phyloP scores from a whole-genome alignment of 2,797 vertebrate genomes.

The Thripadectes ignobilis region DNA sequence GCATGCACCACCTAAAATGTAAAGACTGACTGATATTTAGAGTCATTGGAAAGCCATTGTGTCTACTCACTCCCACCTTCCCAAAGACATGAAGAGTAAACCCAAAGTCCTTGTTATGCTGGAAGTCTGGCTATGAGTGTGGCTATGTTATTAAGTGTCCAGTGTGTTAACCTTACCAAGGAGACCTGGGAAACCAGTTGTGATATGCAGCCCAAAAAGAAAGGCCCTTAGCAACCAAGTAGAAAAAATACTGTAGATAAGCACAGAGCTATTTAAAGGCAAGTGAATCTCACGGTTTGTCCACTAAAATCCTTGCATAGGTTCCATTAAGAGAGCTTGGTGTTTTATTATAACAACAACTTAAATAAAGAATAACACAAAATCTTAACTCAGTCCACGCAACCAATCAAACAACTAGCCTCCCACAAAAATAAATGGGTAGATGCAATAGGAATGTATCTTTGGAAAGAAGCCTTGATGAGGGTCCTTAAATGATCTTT shows the following conservation, averaged over 20 bases:
- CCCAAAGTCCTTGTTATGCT: neutral
- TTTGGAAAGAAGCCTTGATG: neutral
- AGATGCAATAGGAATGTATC: neutral
- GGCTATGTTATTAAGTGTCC: neutral
- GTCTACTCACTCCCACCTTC: neutral
- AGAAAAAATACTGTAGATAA: neutral
- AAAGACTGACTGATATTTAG: neutral
- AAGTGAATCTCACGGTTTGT: neutral
- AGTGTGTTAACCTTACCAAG: neutral
- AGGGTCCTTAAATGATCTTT: neutral
- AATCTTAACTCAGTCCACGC: neutral
- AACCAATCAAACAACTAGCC: neutral
- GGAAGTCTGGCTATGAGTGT: neutral
- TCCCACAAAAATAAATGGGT: neutral
- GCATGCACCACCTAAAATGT: neutral
- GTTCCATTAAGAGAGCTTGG: neutral
- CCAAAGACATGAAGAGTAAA: neutral
- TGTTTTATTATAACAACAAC: neutral
- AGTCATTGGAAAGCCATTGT: neutral
- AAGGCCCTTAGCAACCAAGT: neutral
- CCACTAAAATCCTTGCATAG: neutral
- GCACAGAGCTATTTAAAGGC: neutral
- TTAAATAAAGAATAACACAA: neutral
- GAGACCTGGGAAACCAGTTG: neutral
- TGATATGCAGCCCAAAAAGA: neutral